Evolutionary conservation across 2,888 invertebrate genomes (phyloP).

Genomic region (Oxyscelio sp.): DNA sequence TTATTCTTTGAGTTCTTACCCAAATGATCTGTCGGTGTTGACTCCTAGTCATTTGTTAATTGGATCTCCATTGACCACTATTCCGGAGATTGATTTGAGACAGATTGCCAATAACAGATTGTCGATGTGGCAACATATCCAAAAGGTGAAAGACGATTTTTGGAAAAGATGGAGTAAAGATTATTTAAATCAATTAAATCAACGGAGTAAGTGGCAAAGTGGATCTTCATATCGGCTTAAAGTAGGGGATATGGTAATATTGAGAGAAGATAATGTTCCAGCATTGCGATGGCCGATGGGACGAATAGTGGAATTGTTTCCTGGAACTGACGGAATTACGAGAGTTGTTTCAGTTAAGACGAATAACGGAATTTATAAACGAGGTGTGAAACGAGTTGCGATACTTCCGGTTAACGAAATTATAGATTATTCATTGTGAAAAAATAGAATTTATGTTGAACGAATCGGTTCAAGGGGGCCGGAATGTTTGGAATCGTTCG

Average conservation of each 20-base stretch:
- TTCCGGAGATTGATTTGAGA: constrained; percentile 11
- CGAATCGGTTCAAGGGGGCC: constrained; percentile 11
- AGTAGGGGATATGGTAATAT: background rate
- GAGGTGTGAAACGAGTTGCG: constrained; percentile 1
- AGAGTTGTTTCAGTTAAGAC: constrained; percentile 15
- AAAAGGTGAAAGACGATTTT: constrained; percentile 2
- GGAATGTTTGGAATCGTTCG: constrained; percentile 7
- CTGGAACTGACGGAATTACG: background rate
- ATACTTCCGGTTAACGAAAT: constrained; percentile 7
- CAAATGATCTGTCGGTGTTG: background rate
- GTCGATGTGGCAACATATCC: too few species aligned
- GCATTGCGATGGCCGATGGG: constrained; percentile 2
- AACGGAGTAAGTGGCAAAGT: background rate
- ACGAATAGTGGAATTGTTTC: constrained; percentile 3
- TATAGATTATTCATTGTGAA: too few species aligned
- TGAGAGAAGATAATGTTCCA: constrained; percentile 8
- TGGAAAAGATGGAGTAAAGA: constrained; percentile 10
- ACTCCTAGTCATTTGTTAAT: constrained; percentile 18
- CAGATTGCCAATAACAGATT: constrained; percentile 1
- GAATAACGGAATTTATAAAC: background rate
- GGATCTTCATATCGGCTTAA: background rate
- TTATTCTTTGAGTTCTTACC: background rate
- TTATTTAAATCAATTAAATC: background rate
- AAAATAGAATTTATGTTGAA: too few species aligned
- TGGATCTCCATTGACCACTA: constrained; percentile 1